Base-by-base conservation (phyloP, 1,140 invertebrate genomes). In the Paralvinella palmiformis region DNA sequence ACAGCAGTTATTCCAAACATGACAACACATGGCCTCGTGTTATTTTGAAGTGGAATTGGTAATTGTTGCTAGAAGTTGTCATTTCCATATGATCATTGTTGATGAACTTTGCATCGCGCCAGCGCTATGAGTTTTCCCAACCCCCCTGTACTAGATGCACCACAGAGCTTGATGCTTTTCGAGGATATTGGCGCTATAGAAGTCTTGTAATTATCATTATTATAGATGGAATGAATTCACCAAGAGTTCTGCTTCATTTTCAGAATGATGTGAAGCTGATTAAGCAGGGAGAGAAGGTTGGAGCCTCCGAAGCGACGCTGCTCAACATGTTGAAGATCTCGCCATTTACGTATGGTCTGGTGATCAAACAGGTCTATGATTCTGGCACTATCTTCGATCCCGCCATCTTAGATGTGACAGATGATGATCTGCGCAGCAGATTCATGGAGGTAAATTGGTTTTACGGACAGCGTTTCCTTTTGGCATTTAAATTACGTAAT, bases 291-390 rank as follows among this genome's bases (percentile, higher is more conserved):
- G 96, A 98, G 75, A 97, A 92, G 63, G 96, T 99, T 41, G 96
- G 96, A 75, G 91, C 94, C 79, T 97, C 94, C 37, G 97, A 99
- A 85, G 92, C 96, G 27, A 97, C 96, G 15, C 88, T 99, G 55
- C 84, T 99, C 60, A 99, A 99, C 86, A 99, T 99, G 96, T 88
- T 99, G 85, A 97, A 97, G 85, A 97, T 99, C 79, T 98, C 94
- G 81, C 97, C 97, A 36, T 99, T 99, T 85, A 95, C 94, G 41
- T 99, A 99, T 76, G 96, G 97, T 85, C 86, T 99, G 70, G 82
- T 91, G 20, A 92, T 99, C 62, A 79, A 82, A 68, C 76, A 84
- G 87, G 95, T 99, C 0, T 99, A 98, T 75, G 96, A 99, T 80
- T 96, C 94, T 73, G 96, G 97, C 63, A 96, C 94, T 68, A 90